A percentile compares a stretch with the other conserved stretches of the same genome.
These are phyloP conservation scores for Dysmachus trigonus DNA, from an alignment of 2,888 invertebrate species.

Conservation along the genomic window DNA sequence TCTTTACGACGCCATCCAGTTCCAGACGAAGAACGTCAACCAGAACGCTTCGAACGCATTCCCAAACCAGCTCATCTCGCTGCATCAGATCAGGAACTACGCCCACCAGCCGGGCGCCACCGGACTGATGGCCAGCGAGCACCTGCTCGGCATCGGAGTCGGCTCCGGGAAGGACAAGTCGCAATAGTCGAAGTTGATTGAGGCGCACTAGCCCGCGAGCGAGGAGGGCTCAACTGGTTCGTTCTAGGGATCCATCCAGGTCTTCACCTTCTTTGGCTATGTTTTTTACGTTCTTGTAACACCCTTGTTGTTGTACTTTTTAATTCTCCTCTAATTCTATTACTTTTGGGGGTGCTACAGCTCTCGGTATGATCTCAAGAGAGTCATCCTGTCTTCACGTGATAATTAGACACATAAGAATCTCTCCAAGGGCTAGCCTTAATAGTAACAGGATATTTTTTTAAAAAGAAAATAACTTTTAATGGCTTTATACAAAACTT, in stretches of 20 bases:
- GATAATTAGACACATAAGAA: conserved; percentile 41
- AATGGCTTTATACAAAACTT: conserved; percentile 2
- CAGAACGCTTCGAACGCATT: conserved; percentile 77
- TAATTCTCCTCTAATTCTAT: background rate
- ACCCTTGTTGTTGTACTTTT: conserved; percentile 1
- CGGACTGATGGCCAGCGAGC: conserved; percentile 75
- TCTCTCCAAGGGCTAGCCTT: conserved; percentile 35
- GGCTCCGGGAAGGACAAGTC: conserved; percentile 55
- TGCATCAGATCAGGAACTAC: conserved; percentile 96
- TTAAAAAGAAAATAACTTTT: background rate
- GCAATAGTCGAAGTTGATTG: conserved; percentile 6
- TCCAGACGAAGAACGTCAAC: conserved; percentile 73
- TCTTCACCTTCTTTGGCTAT: conserved; percentile 2
- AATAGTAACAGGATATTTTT: conserved; percentile 28
- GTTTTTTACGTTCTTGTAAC: background rate
- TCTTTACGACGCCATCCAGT: conserved; percentile 92
- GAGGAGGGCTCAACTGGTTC: background rate
- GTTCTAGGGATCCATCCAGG: background rate
- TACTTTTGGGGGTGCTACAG: conserved; percentile 32
- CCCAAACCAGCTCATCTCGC: conserved; percentile 92
- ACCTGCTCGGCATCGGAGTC: conserved; percentile 68
- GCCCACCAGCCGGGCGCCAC: conserved; percentile 84
- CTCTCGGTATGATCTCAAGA: conserved; percentile 40
- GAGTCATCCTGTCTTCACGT: conserved; percentile 41
- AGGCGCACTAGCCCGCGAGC: background rate